Evolutionary conservation across 92 coral and sea anemone genomes (phyloP).

Genomic region (Meandrina meandrites): DNA sequence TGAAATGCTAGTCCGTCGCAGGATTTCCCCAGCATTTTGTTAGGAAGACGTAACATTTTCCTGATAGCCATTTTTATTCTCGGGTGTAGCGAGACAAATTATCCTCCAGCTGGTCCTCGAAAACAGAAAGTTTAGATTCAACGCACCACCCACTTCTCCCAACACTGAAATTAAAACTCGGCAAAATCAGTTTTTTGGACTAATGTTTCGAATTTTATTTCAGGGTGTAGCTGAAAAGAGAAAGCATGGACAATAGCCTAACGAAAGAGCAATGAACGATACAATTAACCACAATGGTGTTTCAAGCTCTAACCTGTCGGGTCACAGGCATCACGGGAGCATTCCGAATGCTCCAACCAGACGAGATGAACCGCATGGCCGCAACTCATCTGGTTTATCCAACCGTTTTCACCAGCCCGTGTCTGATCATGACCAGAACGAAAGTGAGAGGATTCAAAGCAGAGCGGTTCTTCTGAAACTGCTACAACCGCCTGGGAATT

Average conservation of each 20-base stretch:
- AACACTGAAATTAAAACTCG: not conserved
- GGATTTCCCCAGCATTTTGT: not conserved
- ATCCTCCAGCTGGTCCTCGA: not conserved
- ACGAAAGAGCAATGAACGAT: slow-evolving; percentile 23
- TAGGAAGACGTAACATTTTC: not conserved
- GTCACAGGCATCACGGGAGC: not conserved
- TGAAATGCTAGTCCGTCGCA: not conserved
- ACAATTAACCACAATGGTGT: slow-evolving; percentile 13
- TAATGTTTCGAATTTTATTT: not conserved
- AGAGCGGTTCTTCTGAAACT: slow-evolving; percentile 38
- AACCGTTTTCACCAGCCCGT: not conserved
- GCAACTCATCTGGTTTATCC: not conserved
- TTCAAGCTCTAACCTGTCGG: not conserved
- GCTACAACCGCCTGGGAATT: slow-evolving; percentile 15
- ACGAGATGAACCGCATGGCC: not conserved
- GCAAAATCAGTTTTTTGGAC: not conserved
- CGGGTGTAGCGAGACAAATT: not conserved
- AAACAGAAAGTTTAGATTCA: not conserved
- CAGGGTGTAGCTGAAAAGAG: slow-evolving; percentile 2
- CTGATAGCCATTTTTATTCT: not conserved
- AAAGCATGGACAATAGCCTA: not conserved
- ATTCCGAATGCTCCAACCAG: not conserved
- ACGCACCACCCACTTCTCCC: not conserved
- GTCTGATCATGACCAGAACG: not conserved
- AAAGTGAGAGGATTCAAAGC: slow-evolving; percentile 13